Percentiles rank a stretch among this genome's conserved stretches.
These are phyloP conservation scores for Pogonocherus hispidulus DNA, from an alignment of 2,888 invertebrate species.

Conservation along the genomic window DNA sequence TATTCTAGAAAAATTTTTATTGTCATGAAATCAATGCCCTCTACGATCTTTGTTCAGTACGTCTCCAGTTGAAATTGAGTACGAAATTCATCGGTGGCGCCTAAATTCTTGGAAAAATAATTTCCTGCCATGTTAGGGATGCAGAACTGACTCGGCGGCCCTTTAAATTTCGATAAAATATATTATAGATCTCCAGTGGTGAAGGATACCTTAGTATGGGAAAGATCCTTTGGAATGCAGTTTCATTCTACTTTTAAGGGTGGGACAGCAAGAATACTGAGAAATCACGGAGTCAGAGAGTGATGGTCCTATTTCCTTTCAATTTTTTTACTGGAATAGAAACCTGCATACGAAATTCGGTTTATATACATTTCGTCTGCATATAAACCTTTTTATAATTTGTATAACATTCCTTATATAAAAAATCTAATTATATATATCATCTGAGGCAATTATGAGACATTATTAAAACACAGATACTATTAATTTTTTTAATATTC, in stretches of 20 bases:
- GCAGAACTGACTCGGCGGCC: constrained; percentile 43
- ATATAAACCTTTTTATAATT: too few relatives aligned
- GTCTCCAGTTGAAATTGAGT: not conserved
- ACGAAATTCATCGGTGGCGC: constrained; percentile 45
- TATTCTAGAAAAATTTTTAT: too few relatives aligned
- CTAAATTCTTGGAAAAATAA: constrained; percentile 44
- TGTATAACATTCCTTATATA: too few relatives aligned
- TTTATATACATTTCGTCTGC: too few relatives aligned
- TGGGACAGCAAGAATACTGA: constrained; percentile 23
- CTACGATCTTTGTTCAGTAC: too few relatives aligned
- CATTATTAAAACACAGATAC: too few relatives aligned
- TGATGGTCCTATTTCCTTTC: not conserved
- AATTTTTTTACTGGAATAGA: too few relatives aligned
- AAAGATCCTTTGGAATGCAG: constrained; percentile 53
- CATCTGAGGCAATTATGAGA: too few relatives aligned
- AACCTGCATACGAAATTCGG: too few relatives aligned
- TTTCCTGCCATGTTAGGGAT: constrained; percentile 39
- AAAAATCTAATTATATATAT: too few relatives aligned
- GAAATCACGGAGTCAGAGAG: constrained; percentile 16
- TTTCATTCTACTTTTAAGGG: constrained; percentile 46
- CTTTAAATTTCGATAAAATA: constrained; percentile 53
- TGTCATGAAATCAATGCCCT: too few relatives aligned
- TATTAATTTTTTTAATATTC: too few relatives aligned
- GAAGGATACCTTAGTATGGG: constrained; percentile 52
- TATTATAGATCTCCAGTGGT: constrained; percentile 48